phyloP scores from a whole-genome alignment of 2,888 invertebrate genomes.

The Noctuana brunneofusca region DNA sequence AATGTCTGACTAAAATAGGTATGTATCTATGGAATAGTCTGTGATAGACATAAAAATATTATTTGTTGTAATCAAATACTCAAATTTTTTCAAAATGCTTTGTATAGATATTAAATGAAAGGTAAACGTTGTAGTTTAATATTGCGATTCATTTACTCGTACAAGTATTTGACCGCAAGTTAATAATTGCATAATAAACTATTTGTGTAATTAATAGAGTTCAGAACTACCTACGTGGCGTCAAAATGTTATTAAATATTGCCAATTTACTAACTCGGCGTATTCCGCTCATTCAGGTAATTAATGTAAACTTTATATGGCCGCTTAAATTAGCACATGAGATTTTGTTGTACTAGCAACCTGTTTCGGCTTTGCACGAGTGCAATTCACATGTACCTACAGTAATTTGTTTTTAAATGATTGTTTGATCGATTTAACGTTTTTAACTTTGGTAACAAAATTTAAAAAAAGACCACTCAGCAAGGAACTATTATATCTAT shows the following conservation, averaged over 20 bases:
- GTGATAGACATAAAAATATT: no score
- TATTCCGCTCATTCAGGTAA: conserved; percentile 21
- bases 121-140: conserved; percentile 9
- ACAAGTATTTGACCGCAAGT: conserved; percentile 12
- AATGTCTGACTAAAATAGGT: background rate
- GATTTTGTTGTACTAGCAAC: background rate
- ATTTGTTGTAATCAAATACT: no score
- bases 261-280: conserved; percentile 22
- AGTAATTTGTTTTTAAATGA: no score
- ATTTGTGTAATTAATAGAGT: conserved; percentile 30
- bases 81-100: no score
- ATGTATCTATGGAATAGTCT: background rate
- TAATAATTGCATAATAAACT: conserved; percentile 24
- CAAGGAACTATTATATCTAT: no score
- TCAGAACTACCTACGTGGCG: conserved; percentile 15
- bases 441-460: no score
- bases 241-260: conserved; percentile 23
- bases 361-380: no score
- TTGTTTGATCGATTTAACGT: no score
- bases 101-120: no score
- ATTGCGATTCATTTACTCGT: background rate
- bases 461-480: no score
- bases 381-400: no score
- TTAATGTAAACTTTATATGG: conserved; percentile 12
- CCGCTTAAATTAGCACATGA: background rate